These are phyloP conservation scores for Prietella phreatophila DNA, from an alignment of 2,113 vertebrate genomes.

Conservation along the genomic window DNA sequence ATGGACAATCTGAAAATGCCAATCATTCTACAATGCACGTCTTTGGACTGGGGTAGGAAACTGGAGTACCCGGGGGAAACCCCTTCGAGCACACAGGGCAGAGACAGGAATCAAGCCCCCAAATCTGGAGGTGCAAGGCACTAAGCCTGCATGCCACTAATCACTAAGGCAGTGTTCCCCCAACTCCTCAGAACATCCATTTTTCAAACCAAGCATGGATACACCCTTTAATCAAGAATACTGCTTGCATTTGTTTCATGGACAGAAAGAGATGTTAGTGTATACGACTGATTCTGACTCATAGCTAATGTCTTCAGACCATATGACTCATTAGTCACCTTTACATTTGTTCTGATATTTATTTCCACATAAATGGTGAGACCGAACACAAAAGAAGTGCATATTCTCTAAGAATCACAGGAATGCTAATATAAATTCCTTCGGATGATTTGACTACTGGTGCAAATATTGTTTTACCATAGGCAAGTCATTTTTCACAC, in stretches of 20 bases:
- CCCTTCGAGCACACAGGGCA: no score
- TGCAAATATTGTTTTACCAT: background rate
- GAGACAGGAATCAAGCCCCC: no score
- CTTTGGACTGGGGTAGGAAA: no score
- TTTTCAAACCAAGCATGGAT: background rate
- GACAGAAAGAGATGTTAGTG: background rate
- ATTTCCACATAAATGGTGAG: background rate
- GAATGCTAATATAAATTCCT: background rate
- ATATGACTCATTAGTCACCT: background rate
- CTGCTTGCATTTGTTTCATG: background rate
- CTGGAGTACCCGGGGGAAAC: no score
- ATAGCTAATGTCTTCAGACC: background rate
- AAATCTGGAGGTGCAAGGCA: no score
- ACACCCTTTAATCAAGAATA: background rate
- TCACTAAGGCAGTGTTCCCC: no score
- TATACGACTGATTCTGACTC: background rate
- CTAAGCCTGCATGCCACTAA: no score
- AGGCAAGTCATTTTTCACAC: constrained; percentile 22
- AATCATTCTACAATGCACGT: no score
- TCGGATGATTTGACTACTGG: background rate
- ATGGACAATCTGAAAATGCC: no score
- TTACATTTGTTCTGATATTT: background rate
- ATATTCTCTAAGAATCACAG: background rate
- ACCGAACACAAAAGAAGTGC: background rate
- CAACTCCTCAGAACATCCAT: background rate